Base-by-base conservation (phyloP, 2,797 vertebrate species). In the Hipposideros larvatus region DNA sequence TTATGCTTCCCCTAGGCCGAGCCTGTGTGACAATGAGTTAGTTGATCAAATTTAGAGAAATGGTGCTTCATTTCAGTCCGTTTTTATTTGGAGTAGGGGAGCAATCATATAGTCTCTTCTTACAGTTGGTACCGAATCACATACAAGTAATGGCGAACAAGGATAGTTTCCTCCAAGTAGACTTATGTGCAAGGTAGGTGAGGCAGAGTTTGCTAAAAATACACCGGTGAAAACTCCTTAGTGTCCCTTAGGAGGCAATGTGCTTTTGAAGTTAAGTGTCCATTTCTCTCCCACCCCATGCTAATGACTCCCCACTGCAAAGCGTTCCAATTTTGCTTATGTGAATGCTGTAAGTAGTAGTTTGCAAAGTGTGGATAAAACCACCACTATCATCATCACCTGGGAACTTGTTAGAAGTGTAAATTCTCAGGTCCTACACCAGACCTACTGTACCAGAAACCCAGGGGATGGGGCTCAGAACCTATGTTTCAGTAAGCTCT, bases 191-290 rank as follows among this genome's bases (percentile, higher is more conserved):
- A 14, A 57, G 18, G 5, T 55, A 65, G 18, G 10, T 84, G 31
- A 71, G 74, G 78, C 37, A 68, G 57, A 87, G 4, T 89, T 96
- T 95, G 91, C 65, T 73, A 83, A 89, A 96, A 83, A n/a, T 2
- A 34, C 19, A 22, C 8, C 3, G 37, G 4, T 63, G 14, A 75
- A 63, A 83, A 46, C 19, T 55, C 37, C 78, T 73, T 79, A 43
- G 59, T 63, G 71, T 87, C 4, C 53, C 24, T n/a, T 31, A 55
- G 68, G 24, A 59, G 68, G 24, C 34, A 63, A 34, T 53, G 16
- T n/a, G 2, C 70, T 87, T 82, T 57, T 70, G 71, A n/a, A 82
- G 8, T 59, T 75, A 87, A 75, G 28, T 66, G 26, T 46, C n/a
- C 15, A 31, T 91, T 93, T 91, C 24, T 68, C 53, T 14, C 0